Base-by-base conservation (phyloP, 2,888 invertebrate genomes). In the Caenorhabditis sp. region DNA sequence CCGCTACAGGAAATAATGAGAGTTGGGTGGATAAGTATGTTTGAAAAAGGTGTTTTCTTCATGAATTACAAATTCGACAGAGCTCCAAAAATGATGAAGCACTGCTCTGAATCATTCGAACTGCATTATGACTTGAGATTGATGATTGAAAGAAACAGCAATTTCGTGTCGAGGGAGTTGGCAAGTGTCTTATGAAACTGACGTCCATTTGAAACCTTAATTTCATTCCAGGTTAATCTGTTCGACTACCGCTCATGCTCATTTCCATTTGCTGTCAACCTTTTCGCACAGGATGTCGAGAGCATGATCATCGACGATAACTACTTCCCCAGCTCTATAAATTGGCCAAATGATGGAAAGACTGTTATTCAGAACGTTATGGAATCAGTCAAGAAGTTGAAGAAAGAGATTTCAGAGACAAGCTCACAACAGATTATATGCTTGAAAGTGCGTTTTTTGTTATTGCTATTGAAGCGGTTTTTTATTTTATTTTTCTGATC, bases 311-410 rank as follows among this genome's bases (percentile, higher is more conserved):
- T 73, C 22, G 76, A 78, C 30, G 50, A 62, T 2, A 43, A 48
- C 15, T 73, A 46, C 24, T n/a, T 32, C 4, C 77, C 78, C 20
- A 59, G 63, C 20, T 63, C 78, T 1, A 66, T 78, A 0, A 72
- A 68, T 45, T 78, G 78, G 78, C 72, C 66, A 1, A 63, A 53
- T 30, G 53, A 63, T 39, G 68, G 68, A 26, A 68, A 63, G 26
- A 76, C 76, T 22, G 65, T 78, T 5, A 76, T 81, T 39, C 76
- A 78, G 48, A 78, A 75, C 53, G 80, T 81, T 1, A 56, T 81
- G 46, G 68, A 77, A 26, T 73, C 63, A 2, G 61, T 76, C 6
- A 63, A 50, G 48, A 68, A 76, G 27, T 26, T 81, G 17, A 72
- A 76, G 37, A 78, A 65, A 15, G 70, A 73, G 1, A 78, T 81